A percentile compares a stretch with the other conserved stretches of the same genome.
These are phyloP conservation scores for Camelus dromedarius DNA, from an alignment of 2,113 vertebrate species.

Conservation along the genomic window DNA sequence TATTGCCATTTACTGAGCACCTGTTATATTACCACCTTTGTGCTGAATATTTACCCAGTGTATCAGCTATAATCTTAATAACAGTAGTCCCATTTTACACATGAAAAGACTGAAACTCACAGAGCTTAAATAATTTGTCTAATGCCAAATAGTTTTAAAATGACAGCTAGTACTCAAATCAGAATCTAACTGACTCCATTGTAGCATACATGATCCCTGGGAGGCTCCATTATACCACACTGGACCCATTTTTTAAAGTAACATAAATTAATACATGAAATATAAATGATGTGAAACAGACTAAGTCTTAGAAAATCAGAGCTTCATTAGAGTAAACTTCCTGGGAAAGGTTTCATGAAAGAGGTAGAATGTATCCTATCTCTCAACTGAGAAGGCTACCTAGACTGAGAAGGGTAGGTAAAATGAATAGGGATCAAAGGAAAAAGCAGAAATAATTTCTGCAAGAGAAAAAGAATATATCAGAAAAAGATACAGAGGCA, in stretches of 20 bases:
- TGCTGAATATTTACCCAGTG: not conserved
- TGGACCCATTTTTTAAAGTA: not conserved
- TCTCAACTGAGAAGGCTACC: not conserved
- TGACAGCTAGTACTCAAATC: not conserved
- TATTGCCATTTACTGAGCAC: conserved; percentile 14
- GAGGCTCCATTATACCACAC: not conserved
- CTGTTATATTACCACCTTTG: not conserved
- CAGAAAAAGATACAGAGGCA: not conserved
- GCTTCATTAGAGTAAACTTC: not conserved
- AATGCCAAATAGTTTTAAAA: conserved; percentile 41
- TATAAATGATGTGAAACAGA: not conserved
- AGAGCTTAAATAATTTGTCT: not conserved
- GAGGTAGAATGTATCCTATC: not conserved
- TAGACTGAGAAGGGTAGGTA: not conserved
- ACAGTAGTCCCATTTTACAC: not conserved
- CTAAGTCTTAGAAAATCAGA: not conserved
- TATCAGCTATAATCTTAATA: not conserved
- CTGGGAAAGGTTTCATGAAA: not conserved
- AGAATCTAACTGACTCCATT: not conserved
- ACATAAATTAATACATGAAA: not conserved
- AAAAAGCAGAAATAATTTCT: not conserved
- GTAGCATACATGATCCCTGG: not conserved
- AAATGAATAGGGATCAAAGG: not conserved
- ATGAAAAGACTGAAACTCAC: not conserved
- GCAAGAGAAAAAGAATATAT: not conserved